Conservation (phyloP, 1,140 invertebrate species). For the Physella acuta region DNA sequence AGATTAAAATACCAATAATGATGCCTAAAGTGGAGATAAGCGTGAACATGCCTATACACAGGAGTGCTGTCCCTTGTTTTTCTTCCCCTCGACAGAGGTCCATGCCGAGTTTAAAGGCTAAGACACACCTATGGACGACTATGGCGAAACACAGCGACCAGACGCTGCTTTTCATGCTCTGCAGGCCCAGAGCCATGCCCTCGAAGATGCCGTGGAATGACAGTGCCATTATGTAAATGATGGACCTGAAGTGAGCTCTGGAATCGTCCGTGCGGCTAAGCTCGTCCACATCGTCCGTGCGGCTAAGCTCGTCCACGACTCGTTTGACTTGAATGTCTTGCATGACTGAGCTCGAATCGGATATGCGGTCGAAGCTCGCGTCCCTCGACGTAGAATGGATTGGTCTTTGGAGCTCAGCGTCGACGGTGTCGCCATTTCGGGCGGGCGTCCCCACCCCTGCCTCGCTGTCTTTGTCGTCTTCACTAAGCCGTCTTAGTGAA, state of each 20-base stretch:
- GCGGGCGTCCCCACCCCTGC: slow-evolving; percentile 12
- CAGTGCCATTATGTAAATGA: slow-evolving; percentile 76
- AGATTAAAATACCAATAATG: slow-evolving; percentile 65
- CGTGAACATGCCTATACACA: slow-evolving; percentile 64
- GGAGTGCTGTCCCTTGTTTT: slow-evolving; percentile 62
- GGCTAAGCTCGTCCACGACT: slow-evolving; percentile 46
- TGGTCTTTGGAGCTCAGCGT: background rate
- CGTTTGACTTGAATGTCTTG: slow-evolving; percentile 47
- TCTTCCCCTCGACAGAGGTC: slow-evolving; percentile 58
- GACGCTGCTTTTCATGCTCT: slow-evolving; percentile 58
- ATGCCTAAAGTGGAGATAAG: slow-evolving; percentile 70
- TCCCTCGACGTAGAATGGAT: slow-evolving; percentile 6
- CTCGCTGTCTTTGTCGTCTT: slow-evolving; percentile 1
- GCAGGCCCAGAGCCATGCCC: slow-evolving; percentile 80
- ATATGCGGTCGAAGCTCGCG: slow-evolving; percentile 16
- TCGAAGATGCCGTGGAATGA: slow-evolving; percentile 91
- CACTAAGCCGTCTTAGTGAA: background rate
- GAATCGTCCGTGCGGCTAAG: slow-evolving; percentile 39
- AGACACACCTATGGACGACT: slow-evolving; percentile 43
- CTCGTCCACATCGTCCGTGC: slow-evolving; percentile 42
- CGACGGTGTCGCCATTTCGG: background rate
- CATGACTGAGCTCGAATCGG: slow-evolving; percentile 28
- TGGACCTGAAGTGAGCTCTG: slow-evolving; percentile 44
- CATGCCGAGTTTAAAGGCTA: slow-evolving; percentile 49
- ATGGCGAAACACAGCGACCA: slow-evolving; percentile 52